These are phyloP conservation scores for Pristionchus exspectatus DNA, from an alignment of 2,888 invertebrate genomes.

Conservation along the genomic window DNA sequence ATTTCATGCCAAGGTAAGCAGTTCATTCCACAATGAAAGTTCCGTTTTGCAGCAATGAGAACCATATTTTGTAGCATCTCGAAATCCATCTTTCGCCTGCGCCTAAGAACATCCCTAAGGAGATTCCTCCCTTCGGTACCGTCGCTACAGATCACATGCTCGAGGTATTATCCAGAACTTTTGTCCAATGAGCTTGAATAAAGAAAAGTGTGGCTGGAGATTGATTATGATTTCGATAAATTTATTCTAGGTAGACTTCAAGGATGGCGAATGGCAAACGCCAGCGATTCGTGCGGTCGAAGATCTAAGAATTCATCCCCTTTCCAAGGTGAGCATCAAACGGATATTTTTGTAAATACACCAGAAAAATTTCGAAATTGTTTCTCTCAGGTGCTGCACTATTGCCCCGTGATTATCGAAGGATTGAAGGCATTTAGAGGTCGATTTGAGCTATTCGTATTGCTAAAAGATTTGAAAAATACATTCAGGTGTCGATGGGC, in stretches of 20 bases:
- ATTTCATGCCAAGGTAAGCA: neutral
- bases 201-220: neutral
- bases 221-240: neutral
- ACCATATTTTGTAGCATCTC: neutral
- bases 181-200: neutral
- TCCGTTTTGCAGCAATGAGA: neutral
- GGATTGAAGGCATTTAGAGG: conserved; percentile 53
- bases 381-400: conserved; percentile 37
- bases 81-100: neutral
- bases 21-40: neutral
- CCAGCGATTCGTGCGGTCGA: conserved; percentile 16
- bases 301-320: conserved; percentile 28
- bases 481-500: conserved; percentile 88
- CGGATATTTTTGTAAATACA: neutral
- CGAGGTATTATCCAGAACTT: no score
- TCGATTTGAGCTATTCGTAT: neutral
- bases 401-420: conserved; percentile 46
- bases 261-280: conserved; percentile 3
- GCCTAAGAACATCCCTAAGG: neutral
- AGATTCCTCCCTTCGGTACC: conserved; percentile 24
- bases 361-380: neutral
- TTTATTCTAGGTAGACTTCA: conserved; percentile 31
- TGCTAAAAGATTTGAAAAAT: neutral
- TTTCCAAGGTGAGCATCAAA: neutral
- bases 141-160: conserved; percentile 49